Base-by-base conservation (phyloP, 2,113 vertebrate genomes). In the Cyphomyrus plagiostoma region DNA sequence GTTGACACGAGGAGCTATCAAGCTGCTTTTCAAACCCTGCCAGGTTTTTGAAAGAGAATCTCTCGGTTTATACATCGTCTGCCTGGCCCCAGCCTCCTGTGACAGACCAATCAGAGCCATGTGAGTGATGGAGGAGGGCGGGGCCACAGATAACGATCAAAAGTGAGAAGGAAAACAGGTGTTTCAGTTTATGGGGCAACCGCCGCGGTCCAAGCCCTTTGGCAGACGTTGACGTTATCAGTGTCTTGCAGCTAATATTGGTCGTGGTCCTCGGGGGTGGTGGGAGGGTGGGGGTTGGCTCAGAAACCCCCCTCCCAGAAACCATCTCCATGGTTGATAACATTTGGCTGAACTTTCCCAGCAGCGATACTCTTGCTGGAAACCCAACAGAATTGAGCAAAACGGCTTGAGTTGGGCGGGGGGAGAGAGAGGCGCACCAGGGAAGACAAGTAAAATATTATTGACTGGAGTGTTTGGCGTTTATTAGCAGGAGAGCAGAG, bases 341-440 rank as follows among this genome's bases (percentile, higher is more conserved):
- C 98, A 98, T 98, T 98, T 99, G 98, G 97, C 98, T 99, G 98
- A 98, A 99, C 98, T 98, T 98, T 98, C 95, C 95, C 94, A 95
- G 97, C 96, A 53, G 96, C 95, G 96, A 97, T 96, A 97, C 97
- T 98, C 97, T 97, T 96, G 97, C 96, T 96, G 97, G 97, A 97
- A 96, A 95, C 93, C 94, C 93, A 93, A 95, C 95, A 95, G 94
- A 96, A 95, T 96, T 94, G 95, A 97, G 96, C 95, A 95, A 95
- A 96, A 94, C 94, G 95, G 95, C 94, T 48, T 66, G 45, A 91
- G 92, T 93, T 90, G 91, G 53, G 15, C 13, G 87, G 84, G 48
- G 86, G 86, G 66, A 95, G 96, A 94, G 94, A 95, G 96, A 96
- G 95, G 93, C 91, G 90, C 94, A 93, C 95, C 93, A 94, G 95